A percentile compares a stretch with the other conserved stretches of the same genome.
Conservation (phyloP, 2,888 invertebrate species). For the Petrolisthes cinctipes region DNA sequence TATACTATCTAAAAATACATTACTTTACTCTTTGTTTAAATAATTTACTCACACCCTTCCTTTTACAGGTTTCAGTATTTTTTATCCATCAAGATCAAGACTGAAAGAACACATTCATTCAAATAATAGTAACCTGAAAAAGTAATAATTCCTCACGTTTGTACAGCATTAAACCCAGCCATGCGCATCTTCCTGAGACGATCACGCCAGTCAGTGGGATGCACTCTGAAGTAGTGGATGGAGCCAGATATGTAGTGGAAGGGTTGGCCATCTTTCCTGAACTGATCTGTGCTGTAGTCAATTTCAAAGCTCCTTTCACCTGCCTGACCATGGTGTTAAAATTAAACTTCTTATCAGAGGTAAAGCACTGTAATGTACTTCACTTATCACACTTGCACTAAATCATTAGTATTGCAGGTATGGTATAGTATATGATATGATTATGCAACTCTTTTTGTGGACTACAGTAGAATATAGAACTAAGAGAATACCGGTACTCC, state of each 20-base stretch:
- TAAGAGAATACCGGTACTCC: too few relatives aligned
- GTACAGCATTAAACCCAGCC: constrained; percentile 73
- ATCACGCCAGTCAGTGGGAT: constrained; percentile 73
- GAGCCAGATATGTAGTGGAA: constrained; percentile 73
- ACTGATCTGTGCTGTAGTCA: constrained; percentile 54
- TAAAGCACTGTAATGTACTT: too few relatives aligned
- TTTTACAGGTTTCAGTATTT: too few relatives aligned
- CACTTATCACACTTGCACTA: too few relatives aligned
- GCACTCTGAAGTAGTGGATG: constrained; percentile 73
- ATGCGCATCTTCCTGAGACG: constrained; percentile 73
- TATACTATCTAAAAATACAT: too few relatives aligned
- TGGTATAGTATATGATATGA: too few relatives aligned
- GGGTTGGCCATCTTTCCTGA: constrained; percentile 70
- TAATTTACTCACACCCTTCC: too few relatives aligned
- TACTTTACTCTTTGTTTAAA: too few relatives aligned
- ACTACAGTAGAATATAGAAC: too few relatives aligned
- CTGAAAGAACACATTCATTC: constrained; percentile 22
- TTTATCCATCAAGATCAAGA: neutral
- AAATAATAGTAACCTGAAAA: neutral
- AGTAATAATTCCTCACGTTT: constrained; percentile 69
- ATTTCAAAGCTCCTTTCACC: constrained; percentile 46
- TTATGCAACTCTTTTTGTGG: too few relatives aligned
- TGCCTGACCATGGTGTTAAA: neutral
- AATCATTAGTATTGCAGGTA: too few relatives aligned
- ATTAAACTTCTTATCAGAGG: too few relatives aligned